These are phyloP conservation scores for Trachelus iudaicus DNA, from an alignment of 2,888 invertebrate species.

Conservation along the genomic window DNA sequence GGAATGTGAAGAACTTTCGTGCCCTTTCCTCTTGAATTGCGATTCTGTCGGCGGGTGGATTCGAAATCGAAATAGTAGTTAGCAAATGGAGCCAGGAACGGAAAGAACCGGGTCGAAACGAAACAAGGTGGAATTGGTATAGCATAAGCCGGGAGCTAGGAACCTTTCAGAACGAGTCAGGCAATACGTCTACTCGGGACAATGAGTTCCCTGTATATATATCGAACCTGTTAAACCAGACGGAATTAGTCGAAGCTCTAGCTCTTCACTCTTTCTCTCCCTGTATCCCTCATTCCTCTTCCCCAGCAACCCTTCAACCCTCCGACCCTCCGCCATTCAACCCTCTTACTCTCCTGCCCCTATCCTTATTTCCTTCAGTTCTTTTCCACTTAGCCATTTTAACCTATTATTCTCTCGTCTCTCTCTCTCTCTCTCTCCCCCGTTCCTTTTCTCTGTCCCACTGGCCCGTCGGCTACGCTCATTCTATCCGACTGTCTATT, in stretches of 20 bases:
- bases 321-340: not conserved
- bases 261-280: not conserved
- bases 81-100: not conserved
- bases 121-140: not conserved
- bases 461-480: not conserved
- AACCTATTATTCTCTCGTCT: no score
- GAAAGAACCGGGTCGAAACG: not conserved
- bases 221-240: constrained; percentile 15
- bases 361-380: no score
- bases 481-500: no score
- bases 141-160: not conserved
- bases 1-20: no score
- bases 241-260: constrained; percentile 6
- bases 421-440: not conserved
- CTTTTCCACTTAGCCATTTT: no score
- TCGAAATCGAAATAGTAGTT: no score
- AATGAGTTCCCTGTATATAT: not conserved
- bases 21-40: no score
- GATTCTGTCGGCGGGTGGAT: no score
- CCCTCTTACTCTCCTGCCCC: not conserved
- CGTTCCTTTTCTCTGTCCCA: not conserved
- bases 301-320: not conserved
- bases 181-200: not conserved
- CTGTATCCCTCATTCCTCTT: not conserved
- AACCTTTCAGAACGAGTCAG: not conserved